Evolutionary conservation across 2,797 vertebrate species (phyloP).

Genomic region (Pempheris klunzingeri): DNA sequence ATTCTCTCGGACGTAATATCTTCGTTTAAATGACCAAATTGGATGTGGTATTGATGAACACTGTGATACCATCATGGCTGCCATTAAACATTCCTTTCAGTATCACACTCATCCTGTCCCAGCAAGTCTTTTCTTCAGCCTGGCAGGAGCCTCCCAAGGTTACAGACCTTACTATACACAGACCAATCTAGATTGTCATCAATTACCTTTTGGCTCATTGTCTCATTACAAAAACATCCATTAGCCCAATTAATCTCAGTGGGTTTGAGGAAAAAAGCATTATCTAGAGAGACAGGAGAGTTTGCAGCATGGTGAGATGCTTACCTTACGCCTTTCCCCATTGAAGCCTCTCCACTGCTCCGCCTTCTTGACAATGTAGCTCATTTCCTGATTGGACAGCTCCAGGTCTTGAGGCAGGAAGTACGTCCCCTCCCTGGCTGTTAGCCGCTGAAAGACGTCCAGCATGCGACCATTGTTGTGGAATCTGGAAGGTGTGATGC

Average conservation of each 20-base stretch:
- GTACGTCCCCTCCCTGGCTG: constrained; percentile 87
- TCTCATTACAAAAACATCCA: constrained; percentile 62
- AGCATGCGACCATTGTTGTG: constrained; percentile 89
- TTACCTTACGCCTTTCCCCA: constrained; percentile 93
- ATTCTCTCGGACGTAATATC: constrained; percentile 54
- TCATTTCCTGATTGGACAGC: constrained; percentile 94
- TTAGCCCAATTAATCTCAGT: constrained; percentile 60
- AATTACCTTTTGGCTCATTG: constrained; percentile 51
- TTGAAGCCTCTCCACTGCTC: constrained; percentile 93
- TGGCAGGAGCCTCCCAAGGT: constrained; percentile 33
- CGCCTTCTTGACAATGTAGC: constrained; percentile 91
- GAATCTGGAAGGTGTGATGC: constrained; percentile 80
- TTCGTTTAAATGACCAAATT: constrained; percentile 60
- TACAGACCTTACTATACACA: constrained; percentile 24
- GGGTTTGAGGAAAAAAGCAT: constrained; percentile 42
- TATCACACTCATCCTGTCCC: neutral
- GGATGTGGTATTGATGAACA: constrained; percentile 25
- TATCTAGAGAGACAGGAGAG: neutral
- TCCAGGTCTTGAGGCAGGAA: constrained; percentile 93
- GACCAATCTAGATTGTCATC: constrained; percentile 65
- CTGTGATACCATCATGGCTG: constrained; percentile 14
- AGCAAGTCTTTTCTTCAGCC: constrained; percentile 25
- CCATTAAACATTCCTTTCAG: constrained; percentile 18
- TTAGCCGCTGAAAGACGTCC: constrained; percentile 89
- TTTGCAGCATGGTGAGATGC: constrained; percentile 29